phyloP scores from a whole-genome alignment of 2,888 invertebrate genomes.

The Ochlodes sylvanus region DNA sequence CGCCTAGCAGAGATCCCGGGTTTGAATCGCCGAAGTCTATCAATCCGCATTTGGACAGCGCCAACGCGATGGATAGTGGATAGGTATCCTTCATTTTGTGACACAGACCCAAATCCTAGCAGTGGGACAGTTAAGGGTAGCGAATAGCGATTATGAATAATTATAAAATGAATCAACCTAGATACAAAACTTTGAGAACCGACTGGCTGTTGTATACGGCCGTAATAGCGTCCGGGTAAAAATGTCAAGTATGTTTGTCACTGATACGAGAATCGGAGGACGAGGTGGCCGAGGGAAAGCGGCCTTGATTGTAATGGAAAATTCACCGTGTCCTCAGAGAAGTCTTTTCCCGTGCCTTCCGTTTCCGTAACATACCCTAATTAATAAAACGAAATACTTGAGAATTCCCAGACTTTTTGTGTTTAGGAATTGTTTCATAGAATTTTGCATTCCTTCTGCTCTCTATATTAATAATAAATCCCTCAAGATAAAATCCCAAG shows the following conservation, averaged over 20 bases:
- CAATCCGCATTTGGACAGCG: too few relatives aligned
- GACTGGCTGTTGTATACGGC: constrained; percentile 7
- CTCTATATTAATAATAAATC: too few relatives aligned
- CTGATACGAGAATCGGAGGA: constrained; percentile 14
- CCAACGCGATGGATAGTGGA: too few relatives aligned
- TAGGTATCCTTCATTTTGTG: too few relatives aligned
- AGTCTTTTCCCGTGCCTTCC: constrained; percentile 2
- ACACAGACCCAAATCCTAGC: too few relatives aligned
- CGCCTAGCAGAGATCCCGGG: too few relatives aligned
- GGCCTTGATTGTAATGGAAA: constrained; percentile 1
- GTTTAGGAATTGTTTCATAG: too few relatives aligned
- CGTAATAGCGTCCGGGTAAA: constrained; percentile 29
- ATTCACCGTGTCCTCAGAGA: not conserved
- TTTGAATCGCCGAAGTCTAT: too few relatives aligned
- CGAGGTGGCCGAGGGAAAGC: not conserved
- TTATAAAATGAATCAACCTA: not conserved
- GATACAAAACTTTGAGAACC: constrained; percentile 5
- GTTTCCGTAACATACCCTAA: not conserved
- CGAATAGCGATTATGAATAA: too few relatives aligned
- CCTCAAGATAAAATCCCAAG: too few relatives aligned
- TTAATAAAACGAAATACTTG: constrained; percentile 3
- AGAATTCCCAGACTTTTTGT: not conserved
- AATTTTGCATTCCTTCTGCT: too few relatives aligned
- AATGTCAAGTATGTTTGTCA: constrained; percentile 36
- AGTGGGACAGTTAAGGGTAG: too few relatives aligned